Evolutionary conservation across 2,797 vertebrate genomes (phyloP), one percentile per base, ranked within the genome.

Genomic region (Podarcis siculus): DNA sequence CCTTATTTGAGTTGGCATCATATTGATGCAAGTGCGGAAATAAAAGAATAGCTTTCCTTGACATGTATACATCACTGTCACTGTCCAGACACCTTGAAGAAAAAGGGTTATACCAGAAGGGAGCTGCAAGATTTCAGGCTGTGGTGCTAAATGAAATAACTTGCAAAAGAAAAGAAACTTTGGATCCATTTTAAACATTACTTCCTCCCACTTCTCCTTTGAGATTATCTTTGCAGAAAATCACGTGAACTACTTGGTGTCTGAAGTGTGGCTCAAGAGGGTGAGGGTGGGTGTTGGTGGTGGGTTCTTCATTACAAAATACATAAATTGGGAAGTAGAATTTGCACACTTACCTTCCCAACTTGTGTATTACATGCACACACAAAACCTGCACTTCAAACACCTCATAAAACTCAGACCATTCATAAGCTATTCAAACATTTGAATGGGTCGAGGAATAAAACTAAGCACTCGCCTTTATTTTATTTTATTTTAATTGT

Each of bases 401-500:
- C 12, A 25, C 21, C 37, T 71, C 55, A 49, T 21, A 21, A 7
- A 35, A 49, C 72, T 83, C n/a, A 15, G 69, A 10, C 81, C 30
- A 10, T n/a, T 19, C 66, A 32, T 64, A 64, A 64, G 21, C 21
- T 23, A 64, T 64, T 64, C 61, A 64, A 64, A 64, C 21, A 61
- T 61, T 23, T 61, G 19, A 61, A 30, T 17, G 67, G 30, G 4
- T 9, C 1, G 64, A 9, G 12, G 30, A 17, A 13, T 23, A 19
- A 30, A 39, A 17, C 0, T 39, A 86, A 91, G 90, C 79, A 64
- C 77, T 83, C 78, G 4, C n/a, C 1, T 64, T 23, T 66, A 91
- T 55, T 90, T 93, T 91, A 81, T 90, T 91, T 93, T 94, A 82
- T 90, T 92, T 94, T 94, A 94, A 94, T 93, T 92, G 92, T 92